These are phyloP conservation scores for Merluccius polli DNA, from an alignment of 2,797 vertebrate genomes.

Conservation along the genomic window DNA sequence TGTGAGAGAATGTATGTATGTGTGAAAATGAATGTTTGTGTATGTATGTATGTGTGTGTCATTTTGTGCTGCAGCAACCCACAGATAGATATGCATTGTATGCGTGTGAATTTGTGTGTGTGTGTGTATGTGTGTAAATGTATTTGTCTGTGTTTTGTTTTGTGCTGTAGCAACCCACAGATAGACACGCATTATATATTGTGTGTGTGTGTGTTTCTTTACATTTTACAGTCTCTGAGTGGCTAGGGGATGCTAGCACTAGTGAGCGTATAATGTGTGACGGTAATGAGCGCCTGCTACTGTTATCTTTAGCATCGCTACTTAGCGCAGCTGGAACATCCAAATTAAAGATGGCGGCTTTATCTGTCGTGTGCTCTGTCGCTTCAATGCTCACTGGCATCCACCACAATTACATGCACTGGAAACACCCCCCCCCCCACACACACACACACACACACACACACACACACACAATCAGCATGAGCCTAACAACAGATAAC, in stretches of 20 bases:
- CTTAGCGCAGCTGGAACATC: slow-evolving; percentile 57
- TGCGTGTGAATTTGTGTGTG: no score
- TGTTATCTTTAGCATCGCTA: slow-evolving; percentile 58
- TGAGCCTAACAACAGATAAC: neutral
- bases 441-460: neutral
- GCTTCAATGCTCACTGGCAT: neutral
- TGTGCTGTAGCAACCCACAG: no score
- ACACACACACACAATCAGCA: neutral
- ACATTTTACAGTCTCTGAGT: neutral
- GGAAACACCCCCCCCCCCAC: neutral
- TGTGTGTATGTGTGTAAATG: no score
- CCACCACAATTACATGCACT: neutral
- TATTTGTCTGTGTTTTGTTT: no score
- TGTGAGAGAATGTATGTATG: no score
- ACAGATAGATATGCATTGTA: no score
- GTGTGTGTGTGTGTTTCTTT: neutral
- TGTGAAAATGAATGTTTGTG: no score
- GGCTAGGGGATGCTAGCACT: slow-evolving; percentile 31
- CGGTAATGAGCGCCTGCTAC: slow-evolving; percentile 59
- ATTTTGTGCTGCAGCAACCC: no score
- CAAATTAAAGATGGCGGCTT: slow-evolving; percentile 53
- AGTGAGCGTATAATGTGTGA: slow-evolving; percentile 46
- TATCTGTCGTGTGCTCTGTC: slow-evolving; percentile 34
- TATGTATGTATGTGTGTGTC: neutral
- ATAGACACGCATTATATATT: neutral